Base-by-base conservation (phyloP, 2,797 vertebrate genomes). In the Labroides dimidiatus region DNA sequence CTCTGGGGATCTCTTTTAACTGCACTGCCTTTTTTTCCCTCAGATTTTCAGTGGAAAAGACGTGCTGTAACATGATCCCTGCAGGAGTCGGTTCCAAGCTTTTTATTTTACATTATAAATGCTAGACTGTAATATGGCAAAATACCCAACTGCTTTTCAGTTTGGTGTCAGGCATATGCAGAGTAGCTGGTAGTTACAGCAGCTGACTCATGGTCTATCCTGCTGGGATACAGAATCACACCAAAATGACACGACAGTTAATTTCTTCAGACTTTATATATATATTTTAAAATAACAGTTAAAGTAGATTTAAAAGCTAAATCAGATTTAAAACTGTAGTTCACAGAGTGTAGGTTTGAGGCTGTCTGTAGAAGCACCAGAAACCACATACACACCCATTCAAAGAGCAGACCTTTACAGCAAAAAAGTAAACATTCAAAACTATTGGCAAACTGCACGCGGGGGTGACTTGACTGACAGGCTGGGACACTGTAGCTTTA, bases 1-100 rank as follows among this genome's bases (percentile, higher is more conserved):
- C 67, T 75, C 58, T 61, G 60, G 82, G 77, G 69, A 75, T 49
- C 49, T 70, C 3, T 69, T 54, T 72, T 65, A 51, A 61, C 55
- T 67, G 62, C 64, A 21, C 17, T 33, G 55, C 27, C 49, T 71
- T 69, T 68, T 71, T 68, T 57, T 74, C 44, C 44, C 36, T 69
- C 36, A 65, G 51, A 52, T 78, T 80, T 48, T 77, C 60, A 63
- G 64, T 43, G 69, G 30, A 63, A 51, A 79, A 14, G 62, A 79
- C 50, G 17, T 10, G 50, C 21, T 54, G 66, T 63, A 64, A 61
- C 59, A 49, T 16, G 36, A 77, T 75, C 76, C 72, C 80, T 61
- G 53, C 72, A 84, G 78, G 71, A 27, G 15, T 6, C 27, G 66
- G 3, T 69, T 54, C 67, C 56, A 8, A 41, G 69, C 58, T 70